phyloP scores from a whole-genome alignment of 2,888 invertebrate species.

The Morpho deidamia region DNA sequence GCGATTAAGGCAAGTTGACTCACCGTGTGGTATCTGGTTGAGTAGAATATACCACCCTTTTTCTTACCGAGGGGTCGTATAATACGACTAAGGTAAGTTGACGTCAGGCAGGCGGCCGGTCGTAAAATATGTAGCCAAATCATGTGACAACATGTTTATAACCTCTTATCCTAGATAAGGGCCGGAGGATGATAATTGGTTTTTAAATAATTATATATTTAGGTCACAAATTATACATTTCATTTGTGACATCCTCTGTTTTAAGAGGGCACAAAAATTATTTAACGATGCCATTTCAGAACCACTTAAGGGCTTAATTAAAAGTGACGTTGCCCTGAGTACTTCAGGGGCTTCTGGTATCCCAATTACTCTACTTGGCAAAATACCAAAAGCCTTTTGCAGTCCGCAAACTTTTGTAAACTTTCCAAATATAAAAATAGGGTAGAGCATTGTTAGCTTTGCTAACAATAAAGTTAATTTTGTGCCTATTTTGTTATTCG shows the following conservation, averaged over 20 bases:
- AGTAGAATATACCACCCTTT: too few species aligned
- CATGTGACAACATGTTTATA: too few species aligned
- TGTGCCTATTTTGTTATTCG: not conserved
- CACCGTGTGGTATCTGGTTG: too few species aligned
- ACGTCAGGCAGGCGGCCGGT: too few species aligned
- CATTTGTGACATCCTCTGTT: not conserved
- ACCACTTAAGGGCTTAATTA: conserved; percentile 9
- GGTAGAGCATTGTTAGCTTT: too few species aligned
- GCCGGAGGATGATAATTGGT: too few species aligned
- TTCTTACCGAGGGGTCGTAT: too few species aligned
- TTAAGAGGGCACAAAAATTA: conserved; percentile 3
- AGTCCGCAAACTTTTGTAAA: conserved; percentile 5
- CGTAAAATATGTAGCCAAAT: too few species aligned
- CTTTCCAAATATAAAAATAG: not conserved
- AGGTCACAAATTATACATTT: not conserved
- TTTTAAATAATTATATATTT: too few species aligned
- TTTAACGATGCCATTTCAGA: conserved; percentile 6
- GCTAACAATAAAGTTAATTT: not conserved
- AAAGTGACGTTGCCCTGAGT: conserved; percentile 7
- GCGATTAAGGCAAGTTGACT: too few species aligned
- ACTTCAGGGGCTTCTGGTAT: conserved; percentile 2
- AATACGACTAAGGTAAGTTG: too few species aligned
- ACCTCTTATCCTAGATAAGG: too few species aligned
- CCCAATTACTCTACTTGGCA: conserved; percentile 15
- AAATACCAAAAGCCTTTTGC: conserved; percentile 10